These are phyloP conservation scores for Limanda limanda DNA, from an alignment of 2,113 vertebrate genomes.

Conservation along the genomic window DNA sequence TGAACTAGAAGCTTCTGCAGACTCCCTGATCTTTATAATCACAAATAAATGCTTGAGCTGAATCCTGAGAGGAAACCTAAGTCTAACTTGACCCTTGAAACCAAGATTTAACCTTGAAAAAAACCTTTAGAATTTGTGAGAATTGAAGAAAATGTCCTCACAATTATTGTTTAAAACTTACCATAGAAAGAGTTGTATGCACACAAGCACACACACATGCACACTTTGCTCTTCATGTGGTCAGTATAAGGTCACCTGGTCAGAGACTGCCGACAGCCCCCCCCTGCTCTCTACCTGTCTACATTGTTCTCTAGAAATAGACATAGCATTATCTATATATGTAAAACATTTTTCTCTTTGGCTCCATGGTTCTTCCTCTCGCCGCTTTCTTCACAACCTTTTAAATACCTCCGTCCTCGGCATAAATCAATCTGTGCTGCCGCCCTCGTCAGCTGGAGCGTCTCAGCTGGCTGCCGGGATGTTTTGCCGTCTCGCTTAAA, in stretches of 20 bases:
- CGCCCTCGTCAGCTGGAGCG: neutral
- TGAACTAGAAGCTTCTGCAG: neutral
- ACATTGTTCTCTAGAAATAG: neutral
- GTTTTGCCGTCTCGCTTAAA: constrained; percentile 33
- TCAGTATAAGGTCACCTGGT: constrained; percentile 49
- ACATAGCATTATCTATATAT: neutral
- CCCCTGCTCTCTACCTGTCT: constrained; percentile 14
- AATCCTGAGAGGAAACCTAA: neutral
- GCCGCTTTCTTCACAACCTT: neutral
- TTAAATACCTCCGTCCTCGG: neutral
- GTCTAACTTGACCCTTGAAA: neutral
- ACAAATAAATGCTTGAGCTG: neutral
- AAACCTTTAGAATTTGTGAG: no score
- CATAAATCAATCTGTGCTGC: neutral
- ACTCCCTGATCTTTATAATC: neutral
- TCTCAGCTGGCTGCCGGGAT: neutral
- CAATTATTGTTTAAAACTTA: no score
- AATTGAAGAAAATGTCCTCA: no score
- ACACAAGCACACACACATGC: neutral
- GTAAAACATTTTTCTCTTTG: no score
- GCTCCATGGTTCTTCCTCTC: neutral
- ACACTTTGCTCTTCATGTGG: constrained; percentile 2
- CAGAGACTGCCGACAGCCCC: constrained; percentile 41
- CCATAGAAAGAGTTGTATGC: no score
- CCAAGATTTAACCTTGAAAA: neutral